Conservation (phyloP, 2,797 vertebrate species). For the Yasuhikotakia modesta region DNA sequence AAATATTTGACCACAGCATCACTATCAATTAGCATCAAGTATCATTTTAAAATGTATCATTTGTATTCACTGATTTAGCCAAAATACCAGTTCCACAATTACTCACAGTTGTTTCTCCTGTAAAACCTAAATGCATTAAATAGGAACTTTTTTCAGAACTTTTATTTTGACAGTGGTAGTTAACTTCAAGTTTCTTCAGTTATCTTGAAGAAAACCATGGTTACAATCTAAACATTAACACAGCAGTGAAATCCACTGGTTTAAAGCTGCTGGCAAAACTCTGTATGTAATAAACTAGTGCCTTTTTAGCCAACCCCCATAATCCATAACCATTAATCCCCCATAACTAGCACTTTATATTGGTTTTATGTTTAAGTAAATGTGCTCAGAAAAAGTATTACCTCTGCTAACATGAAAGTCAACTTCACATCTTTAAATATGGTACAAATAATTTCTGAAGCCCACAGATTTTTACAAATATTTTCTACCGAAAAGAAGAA, state of each 20-base stretch:
- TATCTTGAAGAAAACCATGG: neutral
- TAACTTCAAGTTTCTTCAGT: no score
- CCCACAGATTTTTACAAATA: constrained; percentile 6
- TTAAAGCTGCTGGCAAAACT: neutral
- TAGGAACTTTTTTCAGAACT: neutral
- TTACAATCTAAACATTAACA: neutral
- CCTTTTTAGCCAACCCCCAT: constrained; percentile 8
- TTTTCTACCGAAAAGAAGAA: neutral
- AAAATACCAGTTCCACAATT: neutral
- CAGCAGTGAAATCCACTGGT: neutral
- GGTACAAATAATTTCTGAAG: constrained; percentile 10
- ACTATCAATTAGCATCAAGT: neutral
- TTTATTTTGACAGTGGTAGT: no score
- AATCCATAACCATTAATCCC: neutral
- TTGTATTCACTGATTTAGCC: neutral
- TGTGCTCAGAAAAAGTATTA: neutral
- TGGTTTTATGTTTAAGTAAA: constrained; percentile 8
- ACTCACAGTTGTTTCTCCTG: neutral
- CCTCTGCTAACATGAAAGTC: neutral
- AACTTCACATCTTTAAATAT: constrained; percentile 4
- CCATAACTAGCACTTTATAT: neutral
- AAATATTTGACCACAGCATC: neutral
- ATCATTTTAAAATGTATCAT: neutral
- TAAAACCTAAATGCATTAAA: neutral
- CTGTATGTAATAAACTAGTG: neutral